These are phyloP conservation scores for Alouatta palliata DNA, from an alignment of 2,113 vertebrate genomes.

Conservation along the genomic window DNA sequence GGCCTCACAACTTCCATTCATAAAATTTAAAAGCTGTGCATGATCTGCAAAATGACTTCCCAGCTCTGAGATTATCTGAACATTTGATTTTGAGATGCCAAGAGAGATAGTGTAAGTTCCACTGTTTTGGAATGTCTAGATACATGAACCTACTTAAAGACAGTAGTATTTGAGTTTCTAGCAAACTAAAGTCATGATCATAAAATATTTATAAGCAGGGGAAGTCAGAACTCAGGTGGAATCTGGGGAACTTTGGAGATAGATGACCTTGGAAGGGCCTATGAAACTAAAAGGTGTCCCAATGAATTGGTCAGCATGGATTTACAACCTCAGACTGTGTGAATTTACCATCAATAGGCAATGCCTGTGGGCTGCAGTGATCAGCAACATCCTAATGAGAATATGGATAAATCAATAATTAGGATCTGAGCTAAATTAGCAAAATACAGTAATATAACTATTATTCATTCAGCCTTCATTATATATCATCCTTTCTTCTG, in stretches of 20 bases:
- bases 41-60: neutral
- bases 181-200: neutral
- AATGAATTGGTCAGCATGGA: neutral
- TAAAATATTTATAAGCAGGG: neutral
- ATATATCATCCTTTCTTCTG: neutral
- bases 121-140: neutral
- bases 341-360: constrained; percentile 32
- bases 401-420: constrained; percentile 15
- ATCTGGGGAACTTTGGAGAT: neutral
- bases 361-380: neutral
- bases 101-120: neutral
- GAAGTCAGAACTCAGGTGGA: neutral
- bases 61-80: neutral
- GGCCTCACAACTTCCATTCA: neutral
- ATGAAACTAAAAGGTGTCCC: neutral
- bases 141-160: neutral
- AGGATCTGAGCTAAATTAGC: neutral
- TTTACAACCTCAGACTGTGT: neutral
- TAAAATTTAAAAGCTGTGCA: neutral
- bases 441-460: neutral
- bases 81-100: neutral
- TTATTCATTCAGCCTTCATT: neutral
- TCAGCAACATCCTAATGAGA: constrained; percentile 45
- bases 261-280: neutral
- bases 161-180: neutral